phyloP scores from a whole-genome alignment of 2,797 vertebrate species.

The Falco rusticolus region DNA sequence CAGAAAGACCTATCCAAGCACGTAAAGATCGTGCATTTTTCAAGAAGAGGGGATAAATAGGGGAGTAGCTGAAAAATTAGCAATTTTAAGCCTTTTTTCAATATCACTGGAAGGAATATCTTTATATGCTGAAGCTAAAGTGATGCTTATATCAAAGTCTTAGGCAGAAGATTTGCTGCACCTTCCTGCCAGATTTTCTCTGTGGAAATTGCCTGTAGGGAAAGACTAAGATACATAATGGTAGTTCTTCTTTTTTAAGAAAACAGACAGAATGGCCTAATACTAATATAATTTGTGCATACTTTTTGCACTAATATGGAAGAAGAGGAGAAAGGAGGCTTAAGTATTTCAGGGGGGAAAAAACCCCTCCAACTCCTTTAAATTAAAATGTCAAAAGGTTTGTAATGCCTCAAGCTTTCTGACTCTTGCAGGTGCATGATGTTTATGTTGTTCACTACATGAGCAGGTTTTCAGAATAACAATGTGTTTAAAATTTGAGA shows the following conservation, averaged over 20 bases:
- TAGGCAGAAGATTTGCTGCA: background rate
- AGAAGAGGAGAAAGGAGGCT: background rate
- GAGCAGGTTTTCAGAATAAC: background rate
- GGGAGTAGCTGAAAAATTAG: background rate
- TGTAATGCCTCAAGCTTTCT: background rate
- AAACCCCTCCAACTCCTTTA: fast-evolving
- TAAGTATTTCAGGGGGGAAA: background rate
- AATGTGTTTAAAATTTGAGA: background rate
- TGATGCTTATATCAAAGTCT: background rate
- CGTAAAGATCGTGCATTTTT: slow-evolving; percentile 27
- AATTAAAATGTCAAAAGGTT: background rate
- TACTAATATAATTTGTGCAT: background rate
- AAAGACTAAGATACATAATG: background rate
- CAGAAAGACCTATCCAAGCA: slow-evolving; percentile 11
- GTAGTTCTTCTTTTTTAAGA: background rate
- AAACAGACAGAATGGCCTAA: background rate
- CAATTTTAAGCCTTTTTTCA: background rate
- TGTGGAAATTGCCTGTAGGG: background rate
- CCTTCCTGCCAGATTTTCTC: background rate
- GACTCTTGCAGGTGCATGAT: background rate
- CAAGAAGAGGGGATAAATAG: background rate
- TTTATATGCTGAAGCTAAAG: background rate
- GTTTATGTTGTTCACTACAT: background rate
- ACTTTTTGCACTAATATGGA: background rate
- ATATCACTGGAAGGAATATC: background rate